Conservation (phyloP, 2,888 invertebrate genomes). For the Caenorhabditis sulstoni region DNA sequence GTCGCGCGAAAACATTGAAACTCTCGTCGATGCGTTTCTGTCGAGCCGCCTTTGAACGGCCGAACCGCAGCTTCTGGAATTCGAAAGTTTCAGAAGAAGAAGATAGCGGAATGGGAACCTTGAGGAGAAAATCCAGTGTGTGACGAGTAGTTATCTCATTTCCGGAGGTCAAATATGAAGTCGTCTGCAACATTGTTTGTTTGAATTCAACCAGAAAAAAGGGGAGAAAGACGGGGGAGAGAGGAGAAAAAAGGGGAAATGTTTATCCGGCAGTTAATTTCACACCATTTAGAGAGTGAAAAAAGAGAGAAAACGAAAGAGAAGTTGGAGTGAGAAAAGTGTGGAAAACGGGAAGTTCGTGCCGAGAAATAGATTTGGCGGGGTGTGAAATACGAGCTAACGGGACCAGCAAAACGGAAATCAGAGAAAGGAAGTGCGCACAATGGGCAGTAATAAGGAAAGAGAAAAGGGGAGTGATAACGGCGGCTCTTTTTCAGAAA, state of each 20-base stretch:
- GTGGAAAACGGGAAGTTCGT: slow-evolving; percentile 7
- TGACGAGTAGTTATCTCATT: slow-evolving; percentile 28
- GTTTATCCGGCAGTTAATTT: slow-evolving; percentile 11
- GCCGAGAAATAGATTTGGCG: slow-evolving; percentile 33
- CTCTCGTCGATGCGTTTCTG: slow-evolving; percentile 70
- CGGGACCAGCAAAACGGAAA: slow-evolving; percentile 49
- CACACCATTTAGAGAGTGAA: slow-evolving; percentile 2
- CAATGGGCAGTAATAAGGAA: slow-evolving; percentile 27
- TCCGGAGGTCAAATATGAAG: neutral
- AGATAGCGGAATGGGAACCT: slow-evolving; percentile 13
- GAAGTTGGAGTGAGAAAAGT: slow-evolving; percentile 8
- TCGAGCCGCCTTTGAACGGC: slow-evolving; percentile 68
- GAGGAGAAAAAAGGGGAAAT: neutral
- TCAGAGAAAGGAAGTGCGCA: slow-evolving; percentile 45
- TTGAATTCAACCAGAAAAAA: too few relatives aligned
- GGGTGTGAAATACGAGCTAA: slow-evolving; percentile 58
- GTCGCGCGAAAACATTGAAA: slow-evolving; percentile 63
- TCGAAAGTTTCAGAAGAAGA: too few relatives aligned
- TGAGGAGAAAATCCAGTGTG: slow-evolving; percentile 59
- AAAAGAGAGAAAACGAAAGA: neutral
- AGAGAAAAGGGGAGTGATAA: neutral
- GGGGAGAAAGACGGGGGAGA: too few relatives aligned
- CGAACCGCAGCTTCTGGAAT: slow-evolving; percentile 67
- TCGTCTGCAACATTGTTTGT: slow-evolving; percentile 17
- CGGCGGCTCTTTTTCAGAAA: neutral